Base-by-base conservation (phyloP, 2,113 vertebrate species). In the Galeopterus variegatus region DNA sequence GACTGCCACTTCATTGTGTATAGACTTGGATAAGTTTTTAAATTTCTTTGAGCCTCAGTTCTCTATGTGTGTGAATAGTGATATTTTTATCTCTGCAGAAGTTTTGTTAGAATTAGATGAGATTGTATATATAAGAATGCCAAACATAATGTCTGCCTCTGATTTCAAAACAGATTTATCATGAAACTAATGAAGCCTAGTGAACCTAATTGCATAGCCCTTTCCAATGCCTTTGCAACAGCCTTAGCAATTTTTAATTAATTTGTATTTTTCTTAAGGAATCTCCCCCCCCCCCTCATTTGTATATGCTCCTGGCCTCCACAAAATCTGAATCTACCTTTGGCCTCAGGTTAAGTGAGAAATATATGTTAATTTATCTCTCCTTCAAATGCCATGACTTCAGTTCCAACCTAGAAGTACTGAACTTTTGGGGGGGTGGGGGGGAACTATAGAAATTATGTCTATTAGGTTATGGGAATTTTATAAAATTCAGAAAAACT, bases 401-500 rank as follows among this genome's bases (percentile, higher is more conserved):
- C 15, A 70, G n/a, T 80, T 69, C 12, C 33, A 95, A 60, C 14
- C 52, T 50, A 83, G 36, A 95, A 50, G 21, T 69, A 60, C 17
- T 72, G 93, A 67, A 85, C 15, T 85, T 73, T 33, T 84, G 41
- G 41, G 41, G 41, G 41, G 41, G 41, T 41, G 41, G 41, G 41
- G 41, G 41, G 41, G 92, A 65, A n/a, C 41, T 67, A 73, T 18
- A 56, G 36, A 88, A 88, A 75, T 93, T 45, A 41, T 84, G 9
- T 45, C 10, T 94, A 41, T 81, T 93, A 93, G 31, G 41, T 73
- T 69, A 23, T 82, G 6, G 67, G 67, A 70, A 70, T 93, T 90
- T 93, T 93, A 86, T 70, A 58, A 67, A 95, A 80, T 80, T 70
- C 17, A 85, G 62, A 85, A 90, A 79, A 89, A 73, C 48, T 92